phyloP scores from a whole-genome alignment of 92 coral and sea anemone species.

The Phenganax stokvisi region DNA sequence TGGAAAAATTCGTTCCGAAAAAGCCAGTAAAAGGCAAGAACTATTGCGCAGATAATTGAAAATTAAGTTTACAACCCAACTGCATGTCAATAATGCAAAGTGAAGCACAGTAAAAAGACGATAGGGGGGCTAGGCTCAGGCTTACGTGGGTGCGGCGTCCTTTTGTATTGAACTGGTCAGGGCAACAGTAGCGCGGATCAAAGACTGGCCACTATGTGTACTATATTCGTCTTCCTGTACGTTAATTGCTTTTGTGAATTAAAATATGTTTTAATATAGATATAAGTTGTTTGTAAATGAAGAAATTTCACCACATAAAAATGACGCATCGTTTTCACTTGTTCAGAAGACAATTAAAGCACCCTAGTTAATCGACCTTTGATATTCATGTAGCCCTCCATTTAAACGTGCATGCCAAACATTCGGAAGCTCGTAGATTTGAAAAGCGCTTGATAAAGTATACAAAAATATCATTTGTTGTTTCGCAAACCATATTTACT shows the following conservation, averaged over 20 bases:
- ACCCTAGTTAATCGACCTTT: neutral
- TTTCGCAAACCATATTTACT: neutral
- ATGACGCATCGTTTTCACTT: neutral
- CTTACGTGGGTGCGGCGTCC: neutral
- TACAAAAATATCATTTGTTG: neutral
- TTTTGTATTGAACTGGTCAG: conserved; percentile 10
- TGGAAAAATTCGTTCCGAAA: neutral
- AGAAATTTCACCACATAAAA: neutral
- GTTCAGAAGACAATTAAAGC: neutral
- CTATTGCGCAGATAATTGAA: neutral
- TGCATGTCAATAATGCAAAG: conserved; percentile 5
- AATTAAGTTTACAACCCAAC: neutral
- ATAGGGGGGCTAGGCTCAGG: conserved; percentile 5
- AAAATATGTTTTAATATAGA: neutral
- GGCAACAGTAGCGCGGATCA: conserved; percentile 9
- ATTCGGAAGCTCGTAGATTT: conserved; percentile 8
- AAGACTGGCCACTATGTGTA: conserved; percentile 20
- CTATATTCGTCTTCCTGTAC: conserved; percentile 12
- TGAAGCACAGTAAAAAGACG: conserved; percentile 2
- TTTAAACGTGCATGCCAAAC: conserved; percentile 4
- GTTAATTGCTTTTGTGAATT: conserved; percentile 20
- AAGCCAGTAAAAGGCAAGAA: neutral
- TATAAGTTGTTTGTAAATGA: neutral
- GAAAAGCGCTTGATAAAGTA: neutral
- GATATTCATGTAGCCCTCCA: neutral